Conservation (phyloP, 2,113 vertebrate species). For the Calyptommatus sinebrachiatus region DNA sequence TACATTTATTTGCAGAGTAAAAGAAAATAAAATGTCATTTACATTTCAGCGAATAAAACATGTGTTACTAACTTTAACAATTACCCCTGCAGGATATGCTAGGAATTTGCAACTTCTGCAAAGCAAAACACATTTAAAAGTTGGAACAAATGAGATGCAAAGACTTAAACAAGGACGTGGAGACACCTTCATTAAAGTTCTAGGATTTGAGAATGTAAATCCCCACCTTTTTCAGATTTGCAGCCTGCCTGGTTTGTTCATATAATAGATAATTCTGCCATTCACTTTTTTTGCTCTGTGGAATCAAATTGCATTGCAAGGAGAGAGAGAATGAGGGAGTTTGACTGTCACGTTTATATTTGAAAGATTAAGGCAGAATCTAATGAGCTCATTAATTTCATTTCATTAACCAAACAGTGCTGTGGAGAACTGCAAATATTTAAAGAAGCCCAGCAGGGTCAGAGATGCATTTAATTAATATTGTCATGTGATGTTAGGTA, state of each 20-base stretch:
- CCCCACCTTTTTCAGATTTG: slow-evolving; percentile 30
- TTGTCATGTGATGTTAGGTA: slow-evolving; percentile 55
- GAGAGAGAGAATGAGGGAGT: slow-evolving; percentile 33
- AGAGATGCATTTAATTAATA: slow-evolving; percentile 72
- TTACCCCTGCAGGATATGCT: background rate
- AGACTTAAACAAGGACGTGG: slow-evolving; percentile 6
- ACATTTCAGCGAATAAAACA: background rate
- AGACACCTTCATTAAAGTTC: background rate
- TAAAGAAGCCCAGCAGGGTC: slow-evolving; percentile 69
- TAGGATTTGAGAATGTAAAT: background rate
- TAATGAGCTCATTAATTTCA: slow-evolving; percentile 73
- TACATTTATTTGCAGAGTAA: too few relatives aligned
- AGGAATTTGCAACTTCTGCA: background rate
- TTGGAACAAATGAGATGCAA: background rate
- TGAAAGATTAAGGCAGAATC: slow-evolving; percentile 65
- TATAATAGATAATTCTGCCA: slow-evolving; percentile 45
- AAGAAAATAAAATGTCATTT: background rate
- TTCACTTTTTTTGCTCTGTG: slow-evolving; percentile 17
- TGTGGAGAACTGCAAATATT: slow-evolving; percentile 71
- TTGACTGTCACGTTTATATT: slow-evolving; percentile 43
- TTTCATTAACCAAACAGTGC: slow-evolving; percentile 70
- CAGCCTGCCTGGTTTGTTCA: slow-evolving; percentile 15
- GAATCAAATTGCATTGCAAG: background rate
- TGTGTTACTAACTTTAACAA: background rate
- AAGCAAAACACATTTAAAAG: slow-evolving; percentile 11